Evolutionary conservation across 2,888 invertebrate species (phyloP), one percentile per base, ranked within the genome.

Genomic region (Neuroscelio doddi): DNA sequence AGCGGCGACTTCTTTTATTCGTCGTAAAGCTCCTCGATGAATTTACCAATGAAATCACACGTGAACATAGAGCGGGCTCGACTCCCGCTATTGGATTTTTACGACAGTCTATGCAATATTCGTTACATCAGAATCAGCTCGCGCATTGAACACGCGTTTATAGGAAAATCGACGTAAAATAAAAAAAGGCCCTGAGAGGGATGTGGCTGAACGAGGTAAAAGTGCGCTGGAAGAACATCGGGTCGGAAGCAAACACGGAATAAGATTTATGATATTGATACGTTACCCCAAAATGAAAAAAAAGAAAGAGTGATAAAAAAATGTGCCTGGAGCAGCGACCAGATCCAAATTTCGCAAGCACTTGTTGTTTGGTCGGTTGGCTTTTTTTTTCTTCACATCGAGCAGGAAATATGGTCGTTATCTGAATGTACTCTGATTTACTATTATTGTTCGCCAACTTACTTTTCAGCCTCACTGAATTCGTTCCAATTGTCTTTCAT

Each of bases 241-340:
- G 16, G 38, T 17, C 10, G 30, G 30, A 15, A 9, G 10, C 24
- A 7, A 55, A 38, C 29, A 32, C 41, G 24, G 29, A 16, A 29
- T n/a, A 42, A 51, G 47, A 57, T 63, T 63, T 63, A 57, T 52
- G 52, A 34, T 57, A 57, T 55, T 50, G 62, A 56, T 55, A 56
- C 24, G 49, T 55, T 51, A 29, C 16, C 24, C 15, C 17, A 34
- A 47, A 38, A 59, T 46, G 42, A 52, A 59, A 32, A 45, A 30
- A 46, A 46, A 45, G 15, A 26, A 41, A 42, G 44, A 51, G 36
- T 34, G 26, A 50, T 49, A 32, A 49, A 49, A 62, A 44, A 57
- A 42, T 47, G 26, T 45, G 39, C 26, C 10, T 46, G 51, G 41
- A 27, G 38, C 46, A 59, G 36, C 41, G 21, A 29, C 24, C 27